Conservation (phyloP, 2,888 invertebrate genomes). For the Drosophila hamatofila region DNA sequence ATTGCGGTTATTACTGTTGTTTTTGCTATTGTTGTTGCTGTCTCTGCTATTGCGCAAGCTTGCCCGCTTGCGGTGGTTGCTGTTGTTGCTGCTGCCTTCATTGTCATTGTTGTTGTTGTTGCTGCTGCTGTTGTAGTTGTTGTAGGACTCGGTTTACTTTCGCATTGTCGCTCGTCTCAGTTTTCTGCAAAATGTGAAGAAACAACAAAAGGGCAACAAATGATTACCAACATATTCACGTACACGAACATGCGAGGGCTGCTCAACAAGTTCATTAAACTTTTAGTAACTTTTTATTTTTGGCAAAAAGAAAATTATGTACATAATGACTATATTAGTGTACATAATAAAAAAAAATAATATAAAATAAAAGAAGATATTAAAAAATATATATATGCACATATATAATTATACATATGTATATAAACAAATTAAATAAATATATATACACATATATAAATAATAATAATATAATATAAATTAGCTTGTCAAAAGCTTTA, state of each 20-base stretch:
- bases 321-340: not conserved
- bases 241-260: conserved; percentile 32
- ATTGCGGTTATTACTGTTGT: conserved; percentile 27
- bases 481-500: not conserved
- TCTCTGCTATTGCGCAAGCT: conserved; percentile 43
- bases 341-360: too few species aligned
- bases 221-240: conserved; percentile 46
- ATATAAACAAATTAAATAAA: not conserved
- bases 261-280: conserved; percentile 3
- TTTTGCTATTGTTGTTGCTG: conserved; percentile 31
- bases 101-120: conserved; percentile 50
- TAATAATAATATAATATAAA: not conserved
- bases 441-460: not conserved
- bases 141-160: conserved; percentile 61
- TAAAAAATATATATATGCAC: not conserved
- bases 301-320: not conserved
- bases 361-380: too few species aligned
- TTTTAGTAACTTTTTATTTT: not conserved
- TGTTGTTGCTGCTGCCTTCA: conserved; percentile 47
- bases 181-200: conserved; percentile 67
- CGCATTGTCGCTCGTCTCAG: conserved; percentile 72
- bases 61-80: conserved; percentile 31
- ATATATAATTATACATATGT: not conserved
- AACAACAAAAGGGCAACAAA: conserved; percentile 59
- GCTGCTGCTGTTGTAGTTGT: conserved; percentile 20